Evolutionary conservation across 2,797 vertebrate genomes (phyloP).

Genomic region (Capromys pilorides): DNA sequence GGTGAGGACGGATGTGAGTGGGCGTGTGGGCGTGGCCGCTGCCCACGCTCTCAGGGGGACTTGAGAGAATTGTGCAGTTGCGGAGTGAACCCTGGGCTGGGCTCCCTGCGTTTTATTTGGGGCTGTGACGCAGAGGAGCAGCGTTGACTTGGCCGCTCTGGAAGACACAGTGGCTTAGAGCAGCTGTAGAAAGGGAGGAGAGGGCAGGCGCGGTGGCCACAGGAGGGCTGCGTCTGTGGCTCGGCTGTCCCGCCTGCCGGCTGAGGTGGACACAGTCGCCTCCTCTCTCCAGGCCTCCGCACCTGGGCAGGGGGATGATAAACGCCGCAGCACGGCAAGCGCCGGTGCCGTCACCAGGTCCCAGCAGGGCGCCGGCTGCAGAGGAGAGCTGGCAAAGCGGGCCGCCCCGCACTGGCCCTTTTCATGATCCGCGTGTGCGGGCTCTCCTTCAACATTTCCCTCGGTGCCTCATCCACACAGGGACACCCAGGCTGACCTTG

Average conservation of each 20-base stretch:
- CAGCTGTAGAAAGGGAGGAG: neutral
- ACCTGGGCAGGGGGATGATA: neutral
- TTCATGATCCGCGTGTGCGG: too few species aligned
- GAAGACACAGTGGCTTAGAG: constrained; percentile 43
- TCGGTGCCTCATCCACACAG: too few species aligned
- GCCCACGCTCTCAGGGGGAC: too few species aligned
- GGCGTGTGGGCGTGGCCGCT: neutral
- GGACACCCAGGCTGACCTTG: too few species aligned
- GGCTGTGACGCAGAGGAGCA: neutral
- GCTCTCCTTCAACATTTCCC: too few species aligned
- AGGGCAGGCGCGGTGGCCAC: neutral
- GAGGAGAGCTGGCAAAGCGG: too few species aligned
- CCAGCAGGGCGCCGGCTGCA: neutral
- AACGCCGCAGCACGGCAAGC: neutral
- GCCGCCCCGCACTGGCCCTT: too few species aligned
- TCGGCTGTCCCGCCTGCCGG: neutral
- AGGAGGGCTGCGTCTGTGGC: neutral
- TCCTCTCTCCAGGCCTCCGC: neutral
- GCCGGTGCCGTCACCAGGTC: neutral
- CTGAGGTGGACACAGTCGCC: neutral
- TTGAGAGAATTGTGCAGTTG: neutral
- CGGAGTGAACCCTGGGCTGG: neutral
- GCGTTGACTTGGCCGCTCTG: constrained; percentile 4
- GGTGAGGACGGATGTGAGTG: neutral
- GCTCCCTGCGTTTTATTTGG: neutral